Base-by-base conservation (phyloP, 2,888 invertebrate genomes). In the Tetranychus truncatus region DNA sequence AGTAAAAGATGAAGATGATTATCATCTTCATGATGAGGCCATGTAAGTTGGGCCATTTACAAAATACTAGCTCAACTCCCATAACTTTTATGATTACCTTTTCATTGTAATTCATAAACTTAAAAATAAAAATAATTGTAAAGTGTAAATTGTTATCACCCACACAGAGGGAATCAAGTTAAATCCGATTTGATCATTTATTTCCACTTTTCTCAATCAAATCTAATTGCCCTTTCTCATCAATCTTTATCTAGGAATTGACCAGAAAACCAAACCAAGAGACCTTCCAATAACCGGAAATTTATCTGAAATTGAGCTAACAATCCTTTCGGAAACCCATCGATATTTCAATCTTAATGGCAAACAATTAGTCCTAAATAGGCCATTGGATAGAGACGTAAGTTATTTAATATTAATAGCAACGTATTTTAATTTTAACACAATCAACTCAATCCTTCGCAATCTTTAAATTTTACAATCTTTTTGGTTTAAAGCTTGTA, bases 281-380 rank as follows among this genome's bases (percentile, higher is more conserved):
- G 89, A 89, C 81, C 85, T 93, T 80, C 92, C 93, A 76, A 89
- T 93, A 81, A 87, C 88, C 74, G 93, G 93, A 66, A 89, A 91
- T 82, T 91, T 91, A 20, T 74, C 75, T 24, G 74, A 76, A 74
- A 77, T 78, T 45, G 76, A 77, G 65, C 74, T 79, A 8, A 74
- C 24, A 11, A 77, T 79, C 11, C 77, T 77, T 45, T 77, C 78
- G 8, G 76, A 76, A n/a, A 77, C 79, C 1, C 77, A 78, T 4
- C 78, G 77, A 55, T 77, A 77, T 79, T 93, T 93, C 83, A 87
- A 88, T 80, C 86, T 93, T 55, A 89, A 90, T 81, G 92, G 91
- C 69, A 93, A 92, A 83, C 87, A 88, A 77, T 83, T 93, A 74
- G 89, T 89, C 81, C 85, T 93, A 74, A 83, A 91, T 75, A 86